Conservation (phyloP, 2,113 vertebrate species). For the Cochlearius cochlearius region DNA sequence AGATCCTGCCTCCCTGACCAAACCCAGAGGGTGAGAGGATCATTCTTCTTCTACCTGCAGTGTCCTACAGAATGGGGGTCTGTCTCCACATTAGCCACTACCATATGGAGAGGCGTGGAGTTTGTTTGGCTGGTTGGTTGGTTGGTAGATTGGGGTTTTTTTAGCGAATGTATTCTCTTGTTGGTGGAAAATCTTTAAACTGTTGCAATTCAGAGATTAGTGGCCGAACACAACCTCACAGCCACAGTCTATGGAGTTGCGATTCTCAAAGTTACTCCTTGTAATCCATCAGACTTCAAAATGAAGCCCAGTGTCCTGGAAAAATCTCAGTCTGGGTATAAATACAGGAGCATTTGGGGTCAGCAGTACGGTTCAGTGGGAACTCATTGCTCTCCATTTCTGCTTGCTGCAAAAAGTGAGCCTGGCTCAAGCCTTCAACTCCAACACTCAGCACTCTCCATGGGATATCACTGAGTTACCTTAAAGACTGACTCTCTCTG, state of each 20-base stretch:
- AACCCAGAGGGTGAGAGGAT: background rate
- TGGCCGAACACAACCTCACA: background rate
- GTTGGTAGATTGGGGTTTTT: background rate
- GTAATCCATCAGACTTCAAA: background rate
- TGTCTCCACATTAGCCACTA: background rate
- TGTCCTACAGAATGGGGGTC: background rate
- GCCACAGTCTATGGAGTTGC: background rate
- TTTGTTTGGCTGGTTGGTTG: background rate
- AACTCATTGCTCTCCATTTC: background rate
- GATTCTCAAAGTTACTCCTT: background rate
- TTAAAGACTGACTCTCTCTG: background rate
- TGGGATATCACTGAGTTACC: background rate
- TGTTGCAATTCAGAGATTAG: background rate
- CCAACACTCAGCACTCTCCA: background rate
- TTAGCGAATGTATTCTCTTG: background rate
- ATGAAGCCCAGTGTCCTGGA: background rate
- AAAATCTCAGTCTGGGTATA: background rate
- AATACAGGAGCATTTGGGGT: background rate
- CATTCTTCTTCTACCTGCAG: background rate
- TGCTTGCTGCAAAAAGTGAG: background rate
- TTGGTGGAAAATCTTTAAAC: background rate
- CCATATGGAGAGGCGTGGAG: background rate
- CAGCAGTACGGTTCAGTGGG: background rate
- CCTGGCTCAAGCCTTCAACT: background rate
- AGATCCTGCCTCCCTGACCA: background rate